Base-by-base conservation (phyloP, 2,113 vertebrate genomes). In the Gambusia holbrooki region DNA sequence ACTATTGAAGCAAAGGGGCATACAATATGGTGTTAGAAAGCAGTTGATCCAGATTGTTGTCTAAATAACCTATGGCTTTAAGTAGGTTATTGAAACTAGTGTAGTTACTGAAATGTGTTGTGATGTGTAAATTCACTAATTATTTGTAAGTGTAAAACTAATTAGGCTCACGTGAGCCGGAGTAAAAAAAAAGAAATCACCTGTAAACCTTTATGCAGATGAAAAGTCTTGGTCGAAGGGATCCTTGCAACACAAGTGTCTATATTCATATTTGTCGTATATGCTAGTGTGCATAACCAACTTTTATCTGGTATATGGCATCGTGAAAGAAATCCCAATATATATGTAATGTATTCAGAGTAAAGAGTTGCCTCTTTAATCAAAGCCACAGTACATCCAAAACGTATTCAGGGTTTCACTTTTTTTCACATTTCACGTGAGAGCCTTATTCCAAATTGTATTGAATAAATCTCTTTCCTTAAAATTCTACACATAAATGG, bases 111-210 rank as follows among this genome's bases (percentile, higher is more conserved):
- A 88, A 87, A 85, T 86, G 77, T 80, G 70, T 79, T 79, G 82
- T 76, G 75, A 76, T 80, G 77, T 91, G 79, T 77, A 60, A 72
- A 87, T 83, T 70, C 85, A 87, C 88, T 91, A 92, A 93, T 94
- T 93, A 93, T 93, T 87, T 90, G 80, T 76, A 82, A 87, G 85
- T 92, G 92, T 92, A 90, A 93, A 93, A 93, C 92, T 84, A 90
- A 93, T 80, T 88, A 91, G 88, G 81, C 68, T 79, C 79, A 84
- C 85, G 90, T 93, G 87, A 90, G 85, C 54, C 76, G 66, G 85
- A 92, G 84, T 88, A 93, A 92, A 32, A 92, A 94, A 89, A 93
- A 94, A 94, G 94, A 89, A 87, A 91, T 86, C 88, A 89, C 83
- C 88, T 83, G 85, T 93, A 93, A 92, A 93, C 84, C 90, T 92